These are phyloP conservation scores for Eclectus roratus DNA, from an alignment of 2,113 vertebrate genomes.

Conservation along the genomic window DNA sequence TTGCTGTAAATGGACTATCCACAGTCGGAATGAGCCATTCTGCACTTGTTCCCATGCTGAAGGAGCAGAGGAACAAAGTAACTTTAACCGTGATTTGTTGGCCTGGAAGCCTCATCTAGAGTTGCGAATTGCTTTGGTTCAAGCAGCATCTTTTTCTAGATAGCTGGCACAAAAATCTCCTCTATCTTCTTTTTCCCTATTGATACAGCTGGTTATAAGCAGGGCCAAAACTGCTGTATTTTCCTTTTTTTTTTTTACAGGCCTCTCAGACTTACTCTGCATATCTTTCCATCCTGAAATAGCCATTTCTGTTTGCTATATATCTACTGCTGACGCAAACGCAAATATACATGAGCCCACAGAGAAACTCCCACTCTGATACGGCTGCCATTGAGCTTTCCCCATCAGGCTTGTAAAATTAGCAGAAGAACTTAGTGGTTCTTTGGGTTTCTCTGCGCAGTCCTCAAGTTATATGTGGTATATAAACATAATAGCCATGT, in stretches of 20 bases:
- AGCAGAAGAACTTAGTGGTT: neutral
- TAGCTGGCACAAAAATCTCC: slow-evolving; percentile 46
- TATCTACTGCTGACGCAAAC: neutral
- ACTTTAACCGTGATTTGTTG: slow-evolving; percentile 95
- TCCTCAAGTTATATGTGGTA: neutral
- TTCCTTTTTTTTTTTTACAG: neutral
- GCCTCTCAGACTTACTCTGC: neutral
- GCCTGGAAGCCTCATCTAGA: slow-evolving; percentile 92
- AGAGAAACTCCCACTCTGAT: neutral
- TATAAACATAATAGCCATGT: neutral
- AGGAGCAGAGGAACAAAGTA: slow-evolving; percentile 96
- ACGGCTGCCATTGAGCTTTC: neutral
- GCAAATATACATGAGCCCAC: neutral
- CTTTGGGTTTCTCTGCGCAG: neutral
- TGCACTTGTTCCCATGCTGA: slow-evolving; percentile 95
- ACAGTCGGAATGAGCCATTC: slow-evolving; percentile 98
- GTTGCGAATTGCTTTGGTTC: neutral
- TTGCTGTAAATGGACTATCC: slow-evolving; percentile 92
- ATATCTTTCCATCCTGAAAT: slow-evolving; percentile 30
- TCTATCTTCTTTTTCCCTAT: neutral
- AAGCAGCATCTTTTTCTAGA: slow-evolving; percentile 6
- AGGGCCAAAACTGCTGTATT: slow-evolving; percentile 66
- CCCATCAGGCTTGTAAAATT: neutral
- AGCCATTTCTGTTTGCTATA: slow-evolving; percentile 3
- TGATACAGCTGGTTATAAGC: slow-evolving; percentile 64